Base-by-base conservation (phyloP, 2,888 invertebrate species). In the Latrodectus elegans region DNA sequence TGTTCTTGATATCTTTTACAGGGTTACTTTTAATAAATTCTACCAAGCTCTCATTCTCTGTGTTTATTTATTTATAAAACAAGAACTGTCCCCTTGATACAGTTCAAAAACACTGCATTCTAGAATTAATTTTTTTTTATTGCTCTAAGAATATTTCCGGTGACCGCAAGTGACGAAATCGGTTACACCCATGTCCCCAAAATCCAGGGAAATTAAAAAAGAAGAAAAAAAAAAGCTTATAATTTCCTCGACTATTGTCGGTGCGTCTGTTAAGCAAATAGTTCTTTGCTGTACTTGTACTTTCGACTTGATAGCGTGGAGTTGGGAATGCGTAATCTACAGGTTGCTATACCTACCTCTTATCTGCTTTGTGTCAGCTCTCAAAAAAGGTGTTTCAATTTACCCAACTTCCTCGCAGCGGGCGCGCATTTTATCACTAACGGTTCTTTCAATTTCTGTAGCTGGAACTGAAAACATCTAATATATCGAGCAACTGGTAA, bases 251-350 rank as follows among this genome's bases (percentile, higher is more conserved):
- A 53, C 73, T 70, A 68, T 80, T 85, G 70, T 80, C 78, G 78
- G 73, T 78, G 11, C 38, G 52, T 72, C 55, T 72, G 67, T 65
- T 73, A 51, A 55, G 55, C 77, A 87, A 87, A 87, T 70, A 87
- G 26, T 52, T 64, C 38, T 49, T 55, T 38, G 64, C 80, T 85
- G 67, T 81, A 81, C 86, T 87, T 87, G 86, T 87, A 87, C 86
- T 87, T 87, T 87, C 86, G 81, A 81, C 86, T 68, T 75, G 49
- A 81, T 70, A 73, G 26, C 26, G 71, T 60, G 74, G 68, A 85
- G 64, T 38, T 49, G 80, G 72, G 75, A 82, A 72, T 71, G 65
- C 67, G 15, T 77, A 75, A 87, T 87, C 86, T 87, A 17, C 11
- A 11, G 6, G 86, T 87, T 82, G 73, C 77, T 65, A 81, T 76